Percentiles rank a stretch among this genome's conserved stretches.
Conservation (phyloP, 2,113 vertebrate species). For the Megaptera novaeangliae region DNA sequence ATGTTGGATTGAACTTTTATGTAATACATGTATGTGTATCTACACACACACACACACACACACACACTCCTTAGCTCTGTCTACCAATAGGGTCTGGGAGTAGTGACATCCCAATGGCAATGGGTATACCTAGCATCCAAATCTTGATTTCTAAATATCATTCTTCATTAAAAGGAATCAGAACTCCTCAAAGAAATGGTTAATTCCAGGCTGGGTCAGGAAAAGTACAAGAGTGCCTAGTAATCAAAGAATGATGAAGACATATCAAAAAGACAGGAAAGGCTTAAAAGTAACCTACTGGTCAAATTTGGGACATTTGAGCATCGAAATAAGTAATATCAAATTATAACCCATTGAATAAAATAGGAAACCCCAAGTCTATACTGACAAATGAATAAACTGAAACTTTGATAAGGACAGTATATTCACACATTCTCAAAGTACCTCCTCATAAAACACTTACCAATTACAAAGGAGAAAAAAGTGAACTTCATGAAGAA, state of each 20-base stretch:
- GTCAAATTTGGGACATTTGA: not conserved
- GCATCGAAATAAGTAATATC: not conserved
- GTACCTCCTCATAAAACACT: not conserved
- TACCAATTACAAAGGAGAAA: not conserved
- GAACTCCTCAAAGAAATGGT: not conserved
- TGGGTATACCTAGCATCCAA: not conserved
- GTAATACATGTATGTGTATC: not conserved
- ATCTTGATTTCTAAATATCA: not conserved
- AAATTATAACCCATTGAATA: not conserved
- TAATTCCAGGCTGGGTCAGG: not conserved
- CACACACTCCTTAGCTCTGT: not conserved
- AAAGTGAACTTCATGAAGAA: not conserved
- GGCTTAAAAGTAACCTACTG: not conserved
- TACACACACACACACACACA: not conserved
- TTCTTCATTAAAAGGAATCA: not conserved
- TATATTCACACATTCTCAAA: not conserved
- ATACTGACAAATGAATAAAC: not conserved
- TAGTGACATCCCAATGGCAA: not conserved
- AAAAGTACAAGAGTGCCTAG: not conserved
- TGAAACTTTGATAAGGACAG: not conserved
- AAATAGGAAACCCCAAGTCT: not conserved
- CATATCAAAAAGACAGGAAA: not conserved
- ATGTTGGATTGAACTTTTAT: not conserved
- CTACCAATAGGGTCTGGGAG: not conserved
- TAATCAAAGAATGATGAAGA: not conserved